Base-by-base conservation (phyloP, 2,113 vertebrate species). In the Prochilodus magdalenae region DNA sequence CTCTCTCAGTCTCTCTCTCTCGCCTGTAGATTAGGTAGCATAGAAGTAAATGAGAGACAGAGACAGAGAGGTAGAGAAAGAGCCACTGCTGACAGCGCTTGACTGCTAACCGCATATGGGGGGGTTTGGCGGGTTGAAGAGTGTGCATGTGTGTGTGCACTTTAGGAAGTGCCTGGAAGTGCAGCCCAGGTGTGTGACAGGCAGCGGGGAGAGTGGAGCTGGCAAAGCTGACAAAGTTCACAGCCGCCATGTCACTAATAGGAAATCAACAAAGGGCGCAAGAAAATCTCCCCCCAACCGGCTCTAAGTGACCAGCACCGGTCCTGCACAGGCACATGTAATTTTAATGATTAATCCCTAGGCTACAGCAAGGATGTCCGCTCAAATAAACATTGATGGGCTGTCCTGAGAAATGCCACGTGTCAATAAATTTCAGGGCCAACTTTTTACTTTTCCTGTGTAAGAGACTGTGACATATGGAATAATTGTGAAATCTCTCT, bases 181-280 rank as follows among this genome's bases (percentile, higher is more conserved):
- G n/a, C 44, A 20, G 22, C 51, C 30, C 83, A 75, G 77, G 67
- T 87, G 80, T 88, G 86, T 89, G 86, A 88, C 87, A 89, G 87
- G 75, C 73, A 67, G 69, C 24, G 4, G 16, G 73, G 84, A 85
- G 87, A 87, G 55, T 81, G 82, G 83, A 84, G 79, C 73, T 82
- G 85, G 85, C 88, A 79, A 72, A 84, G 72, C 85, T 87, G 88
- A 81, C 87, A 87, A 79, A 88, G 87, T 83, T 87, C 84, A 85
- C 80, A 84, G 80, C 44, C 78, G 66, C 63, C 66, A 79, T 88
- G 88, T 85, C 84, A 88, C 88, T 87, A 89, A 88, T 87, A 86
- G 84, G 79, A 88, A 88, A 86, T 85, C 88, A 87, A 85, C 88
- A 88, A 89, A 88, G 85, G 78, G 74, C 75, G 18, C 49, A 65